phyloP scores from a whole-genome alignment of 2,113 vertebrate genomes.

The Craseonycteris thonglongyai region DNA sequence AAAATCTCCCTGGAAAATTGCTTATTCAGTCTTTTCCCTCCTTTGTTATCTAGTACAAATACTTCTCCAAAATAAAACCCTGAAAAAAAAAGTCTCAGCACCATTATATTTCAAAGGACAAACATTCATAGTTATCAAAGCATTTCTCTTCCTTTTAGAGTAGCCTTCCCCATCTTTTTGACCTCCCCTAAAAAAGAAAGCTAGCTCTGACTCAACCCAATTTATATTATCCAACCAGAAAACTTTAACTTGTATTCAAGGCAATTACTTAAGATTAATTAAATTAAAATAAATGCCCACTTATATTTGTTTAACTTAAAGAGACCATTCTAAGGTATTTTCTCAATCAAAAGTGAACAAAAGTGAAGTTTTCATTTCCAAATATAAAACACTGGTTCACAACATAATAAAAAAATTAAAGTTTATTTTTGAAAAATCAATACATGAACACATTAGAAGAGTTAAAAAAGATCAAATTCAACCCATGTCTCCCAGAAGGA shows the following conservation, averaged over 20 bases:
- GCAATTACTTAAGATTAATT: background rate
- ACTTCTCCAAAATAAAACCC: background rate
- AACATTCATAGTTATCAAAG: background rate
- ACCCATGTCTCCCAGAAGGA: background rate
- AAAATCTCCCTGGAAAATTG: background rate
- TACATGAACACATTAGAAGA: background rate
- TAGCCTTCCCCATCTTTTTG: background rate
- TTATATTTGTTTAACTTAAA: background rate
- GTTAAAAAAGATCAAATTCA: background rate
- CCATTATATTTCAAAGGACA: background rate
- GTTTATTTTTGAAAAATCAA: background rate
- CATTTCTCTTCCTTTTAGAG: background rate
- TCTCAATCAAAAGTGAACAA: background rate
- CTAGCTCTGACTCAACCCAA: background rate
- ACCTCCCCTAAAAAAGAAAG: background rate
- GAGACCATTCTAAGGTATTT: background rate
- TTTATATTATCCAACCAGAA: background rate
- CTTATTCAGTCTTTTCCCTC: background rate
- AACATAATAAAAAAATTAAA: background rate
- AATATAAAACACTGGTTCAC: background rate
- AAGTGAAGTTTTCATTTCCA: background rate
- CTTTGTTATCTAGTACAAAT: background rate
- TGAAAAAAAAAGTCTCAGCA: background rate
- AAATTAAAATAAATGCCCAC: background rate
- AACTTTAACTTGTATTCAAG: background rate